Conservation (phyloP, 2,888 invertebrate genomes). For the Philereme transversata region DNA sequence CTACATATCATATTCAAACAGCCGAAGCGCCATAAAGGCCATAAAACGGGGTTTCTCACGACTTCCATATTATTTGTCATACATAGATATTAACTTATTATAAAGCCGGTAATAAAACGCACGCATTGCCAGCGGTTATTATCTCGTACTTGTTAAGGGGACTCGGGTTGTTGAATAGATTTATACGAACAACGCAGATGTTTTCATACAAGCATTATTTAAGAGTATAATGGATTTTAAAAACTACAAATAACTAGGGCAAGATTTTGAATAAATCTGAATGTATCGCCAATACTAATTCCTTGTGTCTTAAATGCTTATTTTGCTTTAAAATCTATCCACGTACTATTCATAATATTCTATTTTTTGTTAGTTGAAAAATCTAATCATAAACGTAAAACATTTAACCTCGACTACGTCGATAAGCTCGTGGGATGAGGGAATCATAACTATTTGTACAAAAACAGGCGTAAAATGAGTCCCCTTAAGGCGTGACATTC, state of each 20-base stretch:
- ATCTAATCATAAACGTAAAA: too few relatives aligned
- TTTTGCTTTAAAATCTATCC: too few relatives aligned
- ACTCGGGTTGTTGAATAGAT: constrained; percentile 9
- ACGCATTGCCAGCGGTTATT: constrained; percentile 42
- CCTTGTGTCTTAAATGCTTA: too few relatives aligned
- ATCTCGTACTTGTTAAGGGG: constrained; percentile 40
- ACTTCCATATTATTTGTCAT: constrained; percentile 40
- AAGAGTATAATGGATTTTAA: too few relatives aligned
- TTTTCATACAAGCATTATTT: constrained; percentile 7
- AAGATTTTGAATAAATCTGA: too few relatives aligned
- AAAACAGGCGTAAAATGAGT: constrained; percentile 27
- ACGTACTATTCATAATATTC: too few relatives aligned
- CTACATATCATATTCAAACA: constrained; percentile 21
- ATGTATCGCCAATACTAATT: too few relatives aligned
- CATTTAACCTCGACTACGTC: too few relatives aligned
- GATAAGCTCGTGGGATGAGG: too few relatives aligned
- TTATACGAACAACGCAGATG: constrained; percentile 19
- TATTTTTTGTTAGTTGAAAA: too few relatives aligned
- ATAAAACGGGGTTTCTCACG: constrained; percentile 33
- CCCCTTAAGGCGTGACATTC: constrained; percentile 38
- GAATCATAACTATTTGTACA: constrained; percentile 20
- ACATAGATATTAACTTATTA: constrained; percentile 44
- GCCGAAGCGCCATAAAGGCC: constrained; percentile 30
- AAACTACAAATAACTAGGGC: too few relatives aligned
- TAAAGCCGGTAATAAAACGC: constrained; percentile 46